Evolutionary conservation across 2,797 vertebrate species (phyloP), one percentile per base, ranked within the genome.

Genomic region (Parambassis ranga): DNA sequence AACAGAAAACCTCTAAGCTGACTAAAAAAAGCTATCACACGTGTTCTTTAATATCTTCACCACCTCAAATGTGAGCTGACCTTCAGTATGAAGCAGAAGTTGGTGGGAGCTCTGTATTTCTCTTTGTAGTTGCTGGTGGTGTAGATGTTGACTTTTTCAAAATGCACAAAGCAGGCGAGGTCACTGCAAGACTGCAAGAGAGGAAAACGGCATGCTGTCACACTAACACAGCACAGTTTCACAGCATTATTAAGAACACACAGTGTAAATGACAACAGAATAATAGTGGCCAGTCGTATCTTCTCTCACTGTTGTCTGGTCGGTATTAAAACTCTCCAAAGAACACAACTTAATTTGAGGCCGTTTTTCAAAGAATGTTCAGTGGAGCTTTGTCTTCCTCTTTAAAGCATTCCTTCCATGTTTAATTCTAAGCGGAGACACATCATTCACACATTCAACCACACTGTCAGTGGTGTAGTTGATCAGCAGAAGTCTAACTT

Each of bases 81-180:
- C 95, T 97, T 97, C 44, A 97, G 86, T 23, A 95, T 87, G 79
- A 97, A 96, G 89, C 95, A 96, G 88, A 93, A 77, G 75, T 96
- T 87, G 15, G 93, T 95, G n/a, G 96, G 96, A 1, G 96, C 95
- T 89, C 90, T 95, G 28, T 94, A 95, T 73, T 91, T 97, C 37
- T 87, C 79, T 84, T 87, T 96, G 87, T 89, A 94, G 47, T 93
- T 92, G 37, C 49, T 85, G 44, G 93, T 91, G 1, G 89, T 93
- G 85, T 97, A 95, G 76, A 97, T 44, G 2, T 94, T 94, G 79
- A 97, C 87, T 1, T 96, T 95, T 65, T 95, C 94, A 81, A 97
- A 95, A 19, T 88, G 95, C 69, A 95, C 79, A 50, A 97, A 95
- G 80, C 95, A 95, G 0, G 84, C 89, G 49, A 96, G 90, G 76